Evolutionary conservation across 2,113 vertebrate species (phyloP).

Genomic region (Pseudorhombus dupliciocellatus): DNA sequence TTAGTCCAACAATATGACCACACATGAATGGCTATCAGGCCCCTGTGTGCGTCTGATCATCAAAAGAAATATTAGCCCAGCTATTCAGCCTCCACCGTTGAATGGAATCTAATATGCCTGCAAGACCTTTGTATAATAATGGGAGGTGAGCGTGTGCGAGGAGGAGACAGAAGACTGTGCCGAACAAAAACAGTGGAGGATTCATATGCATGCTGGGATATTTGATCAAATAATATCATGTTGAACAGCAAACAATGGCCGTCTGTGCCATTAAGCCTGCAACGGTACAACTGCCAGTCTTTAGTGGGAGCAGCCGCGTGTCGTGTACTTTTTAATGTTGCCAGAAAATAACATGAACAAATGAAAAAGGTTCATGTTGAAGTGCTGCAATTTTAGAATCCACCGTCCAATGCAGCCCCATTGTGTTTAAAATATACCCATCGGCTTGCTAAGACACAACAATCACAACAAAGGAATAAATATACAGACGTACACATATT

Average conservation of each 20-base stretch:
- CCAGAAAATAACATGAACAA: not conserved
- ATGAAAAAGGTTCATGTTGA: not conserved
- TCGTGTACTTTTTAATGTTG: conserved; percentile 8
- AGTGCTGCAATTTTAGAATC: not conserved
- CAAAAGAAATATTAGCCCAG: conserved; percentile 81
- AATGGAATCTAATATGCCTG: conserved; percentile 74
- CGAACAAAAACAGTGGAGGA: conserved; percentile 37
- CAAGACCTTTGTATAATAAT: conserved; percentile 68
- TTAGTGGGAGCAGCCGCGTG: conserved; percentile 18
- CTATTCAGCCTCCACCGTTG: conserved; percentile 68
- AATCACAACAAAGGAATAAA: too few relatives aligned
- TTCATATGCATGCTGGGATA: conserved; percentile 43
- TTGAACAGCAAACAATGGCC: conserved; percentile 17
- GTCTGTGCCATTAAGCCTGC: conserved; percentile 21
- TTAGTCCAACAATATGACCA: conserved; percentile 47
- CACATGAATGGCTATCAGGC: conserved; percentile 79
- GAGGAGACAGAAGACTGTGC: conserved; percentile 10
- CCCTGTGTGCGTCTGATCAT: conserved; percentile 79
- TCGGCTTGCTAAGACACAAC: too few relatives aligned
- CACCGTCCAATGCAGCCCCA: not conserved
- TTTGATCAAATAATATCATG: conserved; percentile 44
- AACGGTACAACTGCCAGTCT: conserved; percentile 8
- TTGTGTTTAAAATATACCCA: not conserved
- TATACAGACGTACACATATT: too few relatives aligned
- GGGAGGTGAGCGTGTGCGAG: conserved; percentile 45